Percentiles rank a stretch among this genome's conserved stretches.
Conservation (phyloP, 2,888 invertebrate genomes). For the Euphydryas editha region DNA sequence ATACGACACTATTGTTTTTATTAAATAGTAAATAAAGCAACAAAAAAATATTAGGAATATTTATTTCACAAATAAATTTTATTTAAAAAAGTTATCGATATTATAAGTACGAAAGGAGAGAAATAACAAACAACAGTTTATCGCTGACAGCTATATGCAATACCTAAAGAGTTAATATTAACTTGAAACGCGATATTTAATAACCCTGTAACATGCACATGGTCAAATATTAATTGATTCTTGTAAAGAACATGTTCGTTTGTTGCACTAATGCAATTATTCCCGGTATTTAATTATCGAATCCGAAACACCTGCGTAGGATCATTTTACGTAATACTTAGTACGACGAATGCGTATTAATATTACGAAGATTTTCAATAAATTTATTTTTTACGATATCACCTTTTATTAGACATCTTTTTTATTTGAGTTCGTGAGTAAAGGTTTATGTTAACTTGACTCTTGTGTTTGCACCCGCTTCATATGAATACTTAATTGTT, state of each 20-base stretch:
- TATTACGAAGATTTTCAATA: constrained; percentile 12
- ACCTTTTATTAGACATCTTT: not conserved
- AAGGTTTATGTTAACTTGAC: too few species aligned
- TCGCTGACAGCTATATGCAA: not conserved
- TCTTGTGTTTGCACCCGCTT: too few species aligned
- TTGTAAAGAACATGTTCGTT: constrained; percentile 19
- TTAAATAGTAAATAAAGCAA: too few species aligned
- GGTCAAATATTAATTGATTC: constrained; percentile 28
- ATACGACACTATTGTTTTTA: too few species aligned
- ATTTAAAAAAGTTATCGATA: too few species aligned
- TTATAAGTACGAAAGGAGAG: not conserved
- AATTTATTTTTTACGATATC: constrained; percentile 7
- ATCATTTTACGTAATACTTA: constrained; percentile 32
- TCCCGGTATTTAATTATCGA: constrained; percentile 21
- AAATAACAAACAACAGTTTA: constrained; percentile 1
- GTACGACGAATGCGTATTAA: constrained; percentile 15
- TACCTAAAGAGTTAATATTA: not conserved
- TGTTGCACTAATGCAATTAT: constrained; percentile 18
- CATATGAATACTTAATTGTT: too few species aligned
- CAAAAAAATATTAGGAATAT: too few species aligned
- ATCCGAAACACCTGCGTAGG: constrained; percentile 31
- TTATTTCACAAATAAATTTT: too few species aligned
- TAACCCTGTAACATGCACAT: not conserved
- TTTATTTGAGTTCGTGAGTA: not conserved
- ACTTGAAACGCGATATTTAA: constrained; percentile 4